Base-by-base conservation (phyloP, 2,888 invertebrate species). In the Psylliodes chrysocephalus region DNA sequence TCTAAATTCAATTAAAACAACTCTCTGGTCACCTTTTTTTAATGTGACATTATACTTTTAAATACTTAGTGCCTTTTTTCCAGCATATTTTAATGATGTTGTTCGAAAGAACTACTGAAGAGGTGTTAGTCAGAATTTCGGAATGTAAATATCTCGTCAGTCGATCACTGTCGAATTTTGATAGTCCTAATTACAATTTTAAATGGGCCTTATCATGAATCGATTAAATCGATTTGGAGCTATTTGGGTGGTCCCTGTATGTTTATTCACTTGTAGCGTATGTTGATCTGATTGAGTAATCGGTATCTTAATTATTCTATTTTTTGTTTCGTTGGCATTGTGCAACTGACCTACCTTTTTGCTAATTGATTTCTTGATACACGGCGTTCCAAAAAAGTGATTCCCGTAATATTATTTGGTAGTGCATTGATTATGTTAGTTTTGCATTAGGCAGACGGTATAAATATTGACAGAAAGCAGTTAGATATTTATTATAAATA, bases 121-220 rank as follows among this genome's bases (percentile, higher is more conserved):
- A 53, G 53, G 53, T 53, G 53, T 53, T 22, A 10, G 38, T 53
- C 38, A 53, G 53, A 38, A 38, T 38, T 53, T 53, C 19, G 12
- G 53, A 53, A 53, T 53, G 38, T 18, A 35, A 15, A 51, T 59
- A 49, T 35, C 49, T 28, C 38, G 47, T 59, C 59, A 63, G 62
- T 60, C 19, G 51, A 51, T 51, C 51, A 51, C 51, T 51, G 6
- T 15, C 38, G 38, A 59, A 35, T 56, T 61, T 54, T 40, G 44
- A 49, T 25, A 25, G 46, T 35, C 62, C 53, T 46, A 64, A 68
- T 68, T 68, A 68, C 66, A 68, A 68, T 68, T 68, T 68, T 49
- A 68, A 64, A 68, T 68, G 60, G 28, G 60, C 54, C 44, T 56
- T 52, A 52, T 52, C 52, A 35, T 19, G 35, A 35, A 12, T 22